These are phyloP conservation scores for Serinus canaria DNA, from an alignment of 2,113 vertebrate species.

Conservation along the genomic window DNA sequence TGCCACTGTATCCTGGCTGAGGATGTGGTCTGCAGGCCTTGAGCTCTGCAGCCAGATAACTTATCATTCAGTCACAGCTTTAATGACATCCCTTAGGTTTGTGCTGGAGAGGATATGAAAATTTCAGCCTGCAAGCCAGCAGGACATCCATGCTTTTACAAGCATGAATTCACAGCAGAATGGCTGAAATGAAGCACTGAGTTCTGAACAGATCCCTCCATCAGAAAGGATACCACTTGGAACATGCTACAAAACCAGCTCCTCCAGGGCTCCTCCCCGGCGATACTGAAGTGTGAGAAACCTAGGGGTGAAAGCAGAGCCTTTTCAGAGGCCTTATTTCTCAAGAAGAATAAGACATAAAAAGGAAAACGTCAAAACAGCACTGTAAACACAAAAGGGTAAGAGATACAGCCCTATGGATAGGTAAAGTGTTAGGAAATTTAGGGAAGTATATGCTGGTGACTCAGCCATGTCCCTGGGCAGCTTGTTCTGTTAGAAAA, in stretches of 20 bases:
- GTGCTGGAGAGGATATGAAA: background rate
- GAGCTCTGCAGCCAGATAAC: background rate
- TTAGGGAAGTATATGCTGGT: background rate
- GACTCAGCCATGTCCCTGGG: background rate
- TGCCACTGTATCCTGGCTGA: background rate
- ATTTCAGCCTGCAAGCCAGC: background rate
- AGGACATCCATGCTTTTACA: slow-evolving; percentile 13
- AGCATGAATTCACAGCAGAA: background rate
- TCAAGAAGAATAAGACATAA: background rate
- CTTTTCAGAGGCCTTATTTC: background rate
- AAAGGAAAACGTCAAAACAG: slow-evolving; percentile 1
- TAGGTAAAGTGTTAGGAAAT: background rate
- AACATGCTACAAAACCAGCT: background rate
- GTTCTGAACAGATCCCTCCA: background rate
- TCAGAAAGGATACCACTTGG: background rate
- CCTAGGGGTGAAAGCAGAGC: background rate
- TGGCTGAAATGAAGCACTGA: background rate
- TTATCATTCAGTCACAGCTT: background rate
- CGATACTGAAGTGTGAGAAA: background rate
- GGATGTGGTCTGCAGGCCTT: background rate
- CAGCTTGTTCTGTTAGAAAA: background rate
- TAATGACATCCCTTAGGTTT: background rate
- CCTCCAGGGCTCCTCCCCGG: background rate
- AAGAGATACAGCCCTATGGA: background rate
- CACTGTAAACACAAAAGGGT: background rate